Base-by-base conservation (phyloP, 2,888 invertebrate genomes). In the Acanthosepion pharaonis region DNA sequence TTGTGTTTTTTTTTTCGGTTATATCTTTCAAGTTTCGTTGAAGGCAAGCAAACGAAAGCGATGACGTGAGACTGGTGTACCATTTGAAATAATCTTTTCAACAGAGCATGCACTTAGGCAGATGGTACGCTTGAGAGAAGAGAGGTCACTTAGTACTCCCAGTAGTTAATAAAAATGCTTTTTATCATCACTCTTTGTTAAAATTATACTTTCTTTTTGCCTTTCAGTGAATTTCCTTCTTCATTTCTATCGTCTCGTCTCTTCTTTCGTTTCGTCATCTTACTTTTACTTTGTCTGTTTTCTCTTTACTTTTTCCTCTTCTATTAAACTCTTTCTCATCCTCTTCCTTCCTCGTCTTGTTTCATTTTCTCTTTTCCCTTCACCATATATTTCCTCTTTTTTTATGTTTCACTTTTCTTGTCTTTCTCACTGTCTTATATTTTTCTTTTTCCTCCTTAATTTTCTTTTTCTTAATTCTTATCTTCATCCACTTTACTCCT, bases 51-150 rank as follows among this genome's bases (percentile, higher is more conserved):
- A 78, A 78, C 78, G 78, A 78, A 78, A 33, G 78, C 78, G n/a
- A 78, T 78, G 78, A 78, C 78, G 78, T n/a, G 78, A 78, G 78
- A 78, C 78, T 78, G n/a, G 78, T n/a, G 78, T 78, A 78, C n/a
- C 78, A 78, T n/a, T 78, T 78, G n/a, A 78, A 78, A 78, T 78
- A 18, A 78, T 78, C 78, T 78, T 78, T 78, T 33, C 78, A 78
- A n/a, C 78, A 78, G n/a, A 78, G 15, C 78, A 78, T 78, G 78
- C n/a, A 78, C 78, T 78, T 33, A 78, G 78, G 78, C 78, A 78
- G 78, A 78, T n/a, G n/a, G 78, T 33, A 78, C 78, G 78, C 78
- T 78, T 78, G 78, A 78, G 78, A 78, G 78, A 78, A 78, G 78
- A n/a, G 78, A 33, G n/a, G 78, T 78, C 78, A 78, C n/a, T 15